Evolutionary conservation across 2,797 vertebrate species (phyloP), one percentile per base, ranked within the genome.

Genomic region (Macrochelys suwanniensis): DNA sequence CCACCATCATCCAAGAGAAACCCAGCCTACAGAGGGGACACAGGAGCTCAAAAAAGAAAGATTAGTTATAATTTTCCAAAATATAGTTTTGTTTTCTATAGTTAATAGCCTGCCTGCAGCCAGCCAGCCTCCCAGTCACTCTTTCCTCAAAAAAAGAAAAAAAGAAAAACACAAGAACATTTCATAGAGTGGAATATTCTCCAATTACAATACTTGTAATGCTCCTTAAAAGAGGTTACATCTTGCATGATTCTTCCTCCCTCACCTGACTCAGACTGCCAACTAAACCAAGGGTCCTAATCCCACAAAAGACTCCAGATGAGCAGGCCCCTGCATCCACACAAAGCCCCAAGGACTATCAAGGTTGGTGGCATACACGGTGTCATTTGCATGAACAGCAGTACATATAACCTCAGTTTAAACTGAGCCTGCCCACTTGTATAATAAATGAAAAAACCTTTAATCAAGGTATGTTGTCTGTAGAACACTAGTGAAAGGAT

Each of bases 341-440:
- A 1, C 59, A 61, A 61, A 33, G 59, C 31, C 15, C 37, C 68
- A 71, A 5, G 5, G 37, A 37, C 68, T 71, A 23, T 42, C 68
- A 71, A 25, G 68, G 19, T 42, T 71, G 21, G 19, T 42, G 68
- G 17, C 37, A 0, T 51, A 16, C 0, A 0, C 12, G 85, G 86
- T 85, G 81, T 57, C 78, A 74, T 13, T 6, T 42, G 47, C 74
- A 82, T 65, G 54, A 51, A 28, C 33, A 45, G 53, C 25, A 0
- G 2, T 8, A 42, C 71, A 71, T 12, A 2, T 0, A 28, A 21
- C 3, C 33, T 51, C 65, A 78, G 37, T 68, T 78, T 49, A 53
- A 78, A 68, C 47, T 2, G 54, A 0, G 0, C 7, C 17, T 0
- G 42, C 2, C 33, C 80, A 74, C 16, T 71, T 19, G n/a, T 23